Conservation (phyloP, 1,140 invertebrate species). For the Rhizoglyphus robini region DNA sequence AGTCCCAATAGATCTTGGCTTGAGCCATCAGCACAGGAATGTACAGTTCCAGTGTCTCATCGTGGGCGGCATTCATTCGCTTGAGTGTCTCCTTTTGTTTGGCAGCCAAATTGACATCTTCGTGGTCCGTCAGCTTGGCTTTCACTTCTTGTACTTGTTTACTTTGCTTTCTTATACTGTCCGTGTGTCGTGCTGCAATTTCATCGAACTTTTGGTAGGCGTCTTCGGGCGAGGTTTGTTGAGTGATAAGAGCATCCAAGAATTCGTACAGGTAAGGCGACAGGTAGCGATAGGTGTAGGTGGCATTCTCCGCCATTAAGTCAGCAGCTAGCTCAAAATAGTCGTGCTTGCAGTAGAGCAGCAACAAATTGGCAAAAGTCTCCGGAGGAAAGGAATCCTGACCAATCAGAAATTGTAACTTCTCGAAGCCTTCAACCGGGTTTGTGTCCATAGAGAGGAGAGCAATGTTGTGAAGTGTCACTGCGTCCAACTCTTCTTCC, state of each 20-base stretch:
- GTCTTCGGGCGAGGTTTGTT: slow-evolving; percentile 91
- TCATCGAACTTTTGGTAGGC: slow-evolving; percentile 95
- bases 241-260: slow-evolving; percentile 83
- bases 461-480: slow-evolving; percentile 95
- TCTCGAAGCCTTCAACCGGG: slow-evolving; percentile 86
- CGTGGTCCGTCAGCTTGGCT: slow-evolving; percentile 55
- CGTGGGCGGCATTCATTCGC: slow-evolving; percentile 37
- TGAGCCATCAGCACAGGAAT: slow-evolving; percentile 96
- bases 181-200: slow-evolving; percentile 76
- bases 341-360: slow-evolving; percentile 93
- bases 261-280: slow-evolving; percentile 58
- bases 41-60: slow-evolving; percentile 36
- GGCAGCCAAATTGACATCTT: slow-evolving; percentile 68
- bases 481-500: slow-evolving; percentile 93
- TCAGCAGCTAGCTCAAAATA: slow-evolving; percentile 96
- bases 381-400: slow-evolving; percentile 88
- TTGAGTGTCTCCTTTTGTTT: slow-evolving; percentile 83
- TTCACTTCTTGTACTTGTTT: slow-evolving; percentile 80
- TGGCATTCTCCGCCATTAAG: slow-evolving; percentile 91
- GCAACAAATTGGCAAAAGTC: slow-evolving; percentile 88
- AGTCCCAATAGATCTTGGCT: slow-evolving; percentile 97
- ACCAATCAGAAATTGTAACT: slow-evolving; percentile 88
- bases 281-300: slow-evolving; percentile 90
- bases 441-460: slow-evolving; percentile 82
- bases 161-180: slow-evolving; percentile 74